Percentiles rank a stretch among this genome's conserved stretches.
These are phyloP conservation scores for Charadrius vociferus DNA, from an alignment of 2,113 vertebrate genomes.

Conservation along the genomic window DNA sequence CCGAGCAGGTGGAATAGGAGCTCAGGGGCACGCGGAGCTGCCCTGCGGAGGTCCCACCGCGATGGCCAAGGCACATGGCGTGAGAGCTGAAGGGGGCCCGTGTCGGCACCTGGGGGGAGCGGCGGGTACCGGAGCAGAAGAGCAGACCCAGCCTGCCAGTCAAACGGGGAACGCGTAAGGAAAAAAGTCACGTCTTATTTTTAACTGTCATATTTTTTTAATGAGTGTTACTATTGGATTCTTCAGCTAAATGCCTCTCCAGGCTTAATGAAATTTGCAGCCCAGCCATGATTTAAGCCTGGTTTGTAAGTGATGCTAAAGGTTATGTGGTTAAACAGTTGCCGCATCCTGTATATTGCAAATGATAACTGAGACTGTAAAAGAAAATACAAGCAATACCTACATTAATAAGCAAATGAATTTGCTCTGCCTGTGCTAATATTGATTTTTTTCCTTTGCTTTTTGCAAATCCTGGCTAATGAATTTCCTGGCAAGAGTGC, in stretches of 20 bases:
- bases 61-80: accelerated
- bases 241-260: neutral
- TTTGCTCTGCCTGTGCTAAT: slow-evolving; percentile 21
- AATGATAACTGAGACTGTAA: neutral
- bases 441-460: neutral
- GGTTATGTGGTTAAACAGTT: neutral
- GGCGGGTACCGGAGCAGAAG: accelerated
- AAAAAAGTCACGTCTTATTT: neutral
- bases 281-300: neutral
- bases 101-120: accelerated
- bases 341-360: neutral
- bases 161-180: neutral
- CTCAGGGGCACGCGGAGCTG: neutral
- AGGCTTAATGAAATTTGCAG: neutral
- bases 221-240: neutral
- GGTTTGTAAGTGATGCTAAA: neutral
- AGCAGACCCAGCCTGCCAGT: neutral
- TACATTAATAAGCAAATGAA: neutral
- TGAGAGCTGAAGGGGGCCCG: neutral
- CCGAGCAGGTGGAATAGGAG: neutral
- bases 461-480: neutral
- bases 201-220: neutral
- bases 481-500: neutral
- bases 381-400: neutral
- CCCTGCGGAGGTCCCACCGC: neutral